These are phyloP conservation scores for Timandra comae DNA, from an alignment of 2,888 invertebrate genomes.

Conservation along the genomic window DNA sequence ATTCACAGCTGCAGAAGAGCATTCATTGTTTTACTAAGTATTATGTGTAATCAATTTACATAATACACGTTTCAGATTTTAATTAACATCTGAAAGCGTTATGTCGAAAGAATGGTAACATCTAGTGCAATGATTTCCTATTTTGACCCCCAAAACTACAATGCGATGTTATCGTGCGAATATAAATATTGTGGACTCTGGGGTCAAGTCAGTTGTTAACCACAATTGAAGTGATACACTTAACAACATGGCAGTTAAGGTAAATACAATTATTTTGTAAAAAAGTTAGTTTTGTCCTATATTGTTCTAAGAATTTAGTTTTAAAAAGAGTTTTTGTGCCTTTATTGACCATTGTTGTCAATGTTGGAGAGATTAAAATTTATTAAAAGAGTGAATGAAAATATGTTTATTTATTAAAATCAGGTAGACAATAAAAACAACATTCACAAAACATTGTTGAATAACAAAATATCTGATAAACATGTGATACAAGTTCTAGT, in stretches of 20 bases:
- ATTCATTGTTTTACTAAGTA: slow-evolving; percentile 32
- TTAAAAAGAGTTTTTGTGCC: too few species aligned
- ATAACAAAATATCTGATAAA: too few species aligned
- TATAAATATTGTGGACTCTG: slow-evolving; percentile 46
- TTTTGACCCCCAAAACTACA: slow-evolving; percentile 50
- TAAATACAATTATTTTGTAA: too few species aligned
- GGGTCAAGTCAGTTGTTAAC: slow-evolving; percentile 41
- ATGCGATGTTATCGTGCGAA: slow-evolving; percentile 36
- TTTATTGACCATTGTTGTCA: too few species aligned
- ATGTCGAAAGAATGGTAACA: slow-evolving; percentile 35
- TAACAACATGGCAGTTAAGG: slow-evolving; percentile 51
- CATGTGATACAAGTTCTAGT: too few species aligned
- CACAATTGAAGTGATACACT: slow-evolving; percentile 30
- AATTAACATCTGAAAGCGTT: slow-evolving; percentile 42
- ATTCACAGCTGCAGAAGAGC: slow-evolving; percentile 7
- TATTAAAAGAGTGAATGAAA: too few species aligned
- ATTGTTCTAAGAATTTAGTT: too few species aligned
- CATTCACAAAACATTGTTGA: too few species aligned
- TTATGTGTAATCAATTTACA: slow-evolving; percentile 37
- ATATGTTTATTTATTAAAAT: too few species aligned
- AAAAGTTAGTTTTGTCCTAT: too few species aligned
- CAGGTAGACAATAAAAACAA: too few species aligned
- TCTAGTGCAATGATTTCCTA: slow-evolving; percentile 41
- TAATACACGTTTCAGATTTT: slow-evolving; percentile 38
- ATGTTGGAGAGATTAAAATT: too few species aligned